Evolutionary conservation across 1,140 invertebrate species (phyloP).

Genomic region (Gonioctena quinquepunctata): DNA sequence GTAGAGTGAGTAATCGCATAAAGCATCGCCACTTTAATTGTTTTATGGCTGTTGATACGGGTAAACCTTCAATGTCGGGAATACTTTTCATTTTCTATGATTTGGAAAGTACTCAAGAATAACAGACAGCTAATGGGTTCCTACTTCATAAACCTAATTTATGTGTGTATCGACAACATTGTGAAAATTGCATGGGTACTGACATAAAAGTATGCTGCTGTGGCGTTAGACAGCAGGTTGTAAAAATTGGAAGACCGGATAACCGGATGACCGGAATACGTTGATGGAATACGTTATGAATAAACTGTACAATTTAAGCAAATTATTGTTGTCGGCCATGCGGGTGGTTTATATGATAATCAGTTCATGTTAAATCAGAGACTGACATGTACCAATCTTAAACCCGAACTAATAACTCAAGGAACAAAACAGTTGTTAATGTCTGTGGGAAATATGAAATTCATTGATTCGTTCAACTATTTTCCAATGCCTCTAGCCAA

Average conservation of each 20-base stretch:
- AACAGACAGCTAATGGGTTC: neutral
- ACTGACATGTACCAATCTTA: neutral
- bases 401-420: conserved; percentile 1
- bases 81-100: neutral
- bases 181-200: conserved; percentile 5
- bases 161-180: conserved; percentile 4
- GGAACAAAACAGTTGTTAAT: conserved; percentile 5
- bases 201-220: neutral
- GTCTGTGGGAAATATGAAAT: neutral
- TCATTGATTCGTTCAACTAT: conserved; percentile 20
- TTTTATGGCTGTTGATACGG: conserved; percentile 13
- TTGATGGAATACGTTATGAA: neutral
- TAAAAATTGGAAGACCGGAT: neutral
- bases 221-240: neutral
- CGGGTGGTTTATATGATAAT: neutral
- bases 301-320: neutral
- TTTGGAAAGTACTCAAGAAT: neutral
- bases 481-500: conserved; percentile 14
- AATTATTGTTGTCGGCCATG: neutral
- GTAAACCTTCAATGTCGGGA: neutral
- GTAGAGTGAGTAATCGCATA: neutral
- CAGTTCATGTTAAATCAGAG: conserved; percentile 6
- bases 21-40: neutral
- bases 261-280: too few species aligned
- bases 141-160: neutral